Evolutionary conservation across 2,888 invertebrate species (phyloP), one percentile per base, ranked within the genome.

Genomic region (Adineta ricciae): DNA sequence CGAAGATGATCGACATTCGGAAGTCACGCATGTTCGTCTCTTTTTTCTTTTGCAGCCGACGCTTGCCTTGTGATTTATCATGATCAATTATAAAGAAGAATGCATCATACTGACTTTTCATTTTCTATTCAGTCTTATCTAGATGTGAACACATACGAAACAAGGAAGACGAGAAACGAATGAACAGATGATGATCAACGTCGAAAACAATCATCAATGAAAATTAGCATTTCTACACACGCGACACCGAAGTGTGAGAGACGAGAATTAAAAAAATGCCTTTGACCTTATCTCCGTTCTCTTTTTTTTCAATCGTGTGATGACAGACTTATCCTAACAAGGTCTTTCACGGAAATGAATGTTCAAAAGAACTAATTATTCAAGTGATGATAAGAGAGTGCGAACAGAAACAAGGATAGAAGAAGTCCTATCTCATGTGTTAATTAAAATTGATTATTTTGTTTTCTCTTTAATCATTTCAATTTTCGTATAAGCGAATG

Each of bases 311-410:
- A 64, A 32, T 64, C 27, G 16, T 64, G 32, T 36, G 64, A 32
- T 64, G 64, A 64, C 19, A 64, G 64, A 64, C 32, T 32, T 64
- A 64, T 32, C 64, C 32, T 36, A 64, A 36, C 64, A 64, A 64
- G 64, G 64, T 64, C 64, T 19, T 64, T 7, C 32, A 19, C 32
- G 64, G 32, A 64, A 64, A 64, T 64, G 19, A 32, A 64, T 32
- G 64, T 64, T 64, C 64, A 64, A 64, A 64, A 64, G 64, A 64
- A 36, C 32, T 64, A 64, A 64, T 64, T 64, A 64, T 64, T 32
- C 64, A 32, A 36, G 64, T 64, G 64, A 64, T 64, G 64, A 64
- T 64, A 64, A 64, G 64, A 64, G 64, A 64, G 19, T 19, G 64
- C 32, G 64, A 16, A 36, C 7, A 64, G 64, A 64, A 64, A 64